Conservation (phyloP, 64 coral and sea anemone species). For the Hydrozoanthus tunicans region DNA sequence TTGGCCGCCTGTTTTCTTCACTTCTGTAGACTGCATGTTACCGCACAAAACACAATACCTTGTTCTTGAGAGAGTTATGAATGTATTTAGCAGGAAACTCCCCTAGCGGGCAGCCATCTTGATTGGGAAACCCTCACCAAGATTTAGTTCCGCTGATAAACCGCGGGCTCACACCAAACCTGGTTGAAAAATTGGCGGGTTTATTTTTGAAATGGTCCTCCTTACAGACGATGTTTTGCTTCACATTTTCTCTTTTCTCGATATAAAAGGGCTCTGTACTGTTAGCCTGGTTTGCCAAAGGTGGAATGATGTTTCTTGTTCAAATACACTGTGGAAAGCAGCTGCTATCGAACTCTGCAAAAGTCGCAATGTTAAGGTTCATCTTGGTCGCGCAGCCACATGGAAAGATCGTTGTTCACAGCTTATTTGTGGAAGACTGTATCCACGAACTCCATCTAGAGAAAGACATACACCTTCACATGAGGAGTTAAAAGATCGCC, state of each 20-base stretch:
- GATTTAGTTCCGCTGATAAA: constrained; percentile 6
- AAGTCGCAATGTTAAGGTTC: constrained; percentile 60
- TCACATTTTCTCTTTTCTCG: constrained; percentile 72
- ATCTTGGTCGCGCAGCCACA: constrained; percentile 64
- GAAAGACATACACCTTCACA: constrained; percentile 33
- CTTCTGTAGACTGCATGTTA: constrained; percentile 54
- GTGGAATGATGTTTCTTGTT: constrained; percentile 67
- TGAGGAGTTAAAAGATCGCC: constrained; percentile 40
- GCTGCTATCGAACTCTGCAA: constrained; percentile 40
- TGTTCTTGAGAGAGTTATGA: background rate
- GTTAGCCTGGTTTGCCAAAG: constrained; percentile 68
- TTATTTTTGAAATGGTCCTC: constrained; percentile 25
- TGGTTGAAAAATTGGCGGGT: background rate
- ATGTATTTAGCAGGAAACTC: constrained; percentile 42
- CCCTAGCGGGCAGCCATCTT: constrained; percentile 54
- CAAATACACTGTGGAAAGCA: constrained; percentile 67
- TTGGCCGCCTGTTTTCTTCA: constrained; percentile 52
- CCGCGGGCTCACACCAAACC: constrained; percentile 14
- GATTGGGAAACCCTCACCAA: constrained; percentile 17
- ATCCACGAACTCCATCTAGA: constrained; percentile 37
- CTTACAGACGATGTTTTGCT: constrained; percentile 62
- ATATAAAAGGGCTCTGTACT: constrained; percentile 54
- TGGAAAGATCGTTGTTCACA: constrained; percentile 70
- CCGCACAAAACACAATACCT: background rate
- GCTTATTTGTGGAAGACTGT: constrained; percentile 56